A percentile compares a stretch with the other conserved stretches of the same genome.
phyloP scores from a whole-genome alignment of 2,113 vertebrate species.

The Struthio camelus region DNA sequence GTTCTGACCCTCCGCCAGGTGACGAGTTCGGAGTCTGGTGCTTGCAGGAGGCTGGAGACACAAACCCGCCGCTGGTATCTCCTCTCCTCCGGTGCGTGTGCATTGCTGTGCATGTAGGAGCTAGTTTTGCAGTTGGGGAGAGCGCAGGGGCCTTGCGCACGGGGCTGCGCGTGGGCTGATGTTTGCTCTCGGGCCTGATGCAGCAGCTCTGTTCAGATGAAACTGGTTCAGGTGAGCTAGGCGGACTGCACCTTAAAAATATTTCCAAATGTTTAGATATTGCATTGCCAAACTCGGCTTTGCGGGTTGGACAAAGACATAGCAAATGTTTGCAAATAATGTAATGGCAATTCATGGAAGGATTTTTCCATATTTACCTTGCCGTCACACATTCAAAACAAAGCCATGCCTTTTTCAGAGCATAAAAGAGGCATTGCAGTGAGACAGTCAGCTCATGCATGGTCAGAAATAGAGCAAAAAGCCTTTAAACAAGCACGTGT shows the following conservation, averaged over 20 bases:
- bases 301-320: neutral
- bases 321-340: neutral
- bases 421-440: neutral
- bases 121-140: neutral
- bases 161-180: neutral
- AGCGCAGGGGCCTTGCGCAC: rapidly evolving
- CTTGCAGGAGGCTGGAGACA: neutral
- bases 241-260: neutral
- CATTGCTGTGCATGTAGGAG: neutral
- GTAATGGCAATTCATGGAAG: neutral
- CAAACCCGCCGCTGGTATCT: neutral
- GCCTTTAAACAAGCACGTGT: conserved; percentile 22
- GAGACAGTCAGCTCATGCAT: neutral
- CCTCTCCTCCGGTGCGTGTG: neutral
- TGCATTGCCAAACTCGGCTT: neutral
- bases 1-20: neutral
- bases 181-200: neutral
- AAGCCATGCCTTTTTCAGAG: neutral
- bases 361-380: neutral
- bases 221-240: neutral
- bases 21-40: rapidly evolving
- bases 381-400: neutral
- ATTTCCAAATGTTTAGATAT: neutral
- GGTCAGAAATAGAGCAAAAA: conserved; percentile 16
- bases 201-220: neutral